Evolutionary conservation across 1,140 invertebrate species (phyloP), one percentile per base, ranked within the genome.

Genomic region (Lepeophtheirus salmonis): DNA sequence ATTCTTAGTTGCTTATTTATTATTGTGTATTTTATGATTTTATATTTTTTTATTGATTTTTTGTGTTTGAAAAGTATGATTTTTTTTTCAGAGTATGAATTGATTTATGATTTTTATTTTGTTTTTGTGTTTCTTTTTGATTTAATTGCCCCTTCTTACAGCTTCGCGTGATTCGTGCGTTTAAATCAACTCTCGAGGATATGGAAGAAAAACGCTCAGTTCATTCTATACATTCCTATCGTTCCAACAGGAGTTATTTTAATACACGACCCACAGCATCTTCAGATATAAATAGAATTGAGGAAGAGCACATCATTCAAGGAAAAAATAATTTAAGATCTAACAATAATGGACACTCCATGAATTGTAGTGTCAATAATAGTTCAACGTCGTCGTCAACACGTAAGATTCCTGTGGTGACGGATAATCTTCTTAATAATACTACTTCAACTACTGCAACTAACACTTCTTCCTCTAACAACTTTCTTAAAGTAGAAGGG

Each of bases 131-230:
- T n/a, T 2, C 49, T 21, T 60, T 61, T 60, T 60, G n/a, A 30
- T n/a, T 6, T n/a, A n/a, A n/a, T 20, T 16, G 25, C 22, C 50
- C 50, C 56, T 50, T 79, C 79, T 88, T 88, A 78, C 89, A 98
- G 94, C 85, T 98, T 78, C 88, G 95, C 78, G 95, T 98, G 78
- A 94, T 98, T 78, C 87, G 92, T 79, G 95, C 94, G 73, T 99
- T 99, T 88, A 95, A 91, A 79, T 96, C 90, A 70, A 96, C 87
- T 71, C 79, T 97, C 79, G 95, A 98, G 82, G 95, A 98, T 78
- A 80, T 97, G 78, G 94, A 97, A 78, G 95, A 98, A 77, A 84
- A 89, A 71, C 84, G 89, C 74, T 92, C 90, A 75, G 82, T 94
- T 73, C 89, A 94, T 83, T 91, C 88, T 82, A 85, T 89, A 78